These are phyloP conservation scores for Pollicipes pollicipes DNA, from an alignment of 1,140 invertebrate genomes.

Conservation along the genomic window DNA sequence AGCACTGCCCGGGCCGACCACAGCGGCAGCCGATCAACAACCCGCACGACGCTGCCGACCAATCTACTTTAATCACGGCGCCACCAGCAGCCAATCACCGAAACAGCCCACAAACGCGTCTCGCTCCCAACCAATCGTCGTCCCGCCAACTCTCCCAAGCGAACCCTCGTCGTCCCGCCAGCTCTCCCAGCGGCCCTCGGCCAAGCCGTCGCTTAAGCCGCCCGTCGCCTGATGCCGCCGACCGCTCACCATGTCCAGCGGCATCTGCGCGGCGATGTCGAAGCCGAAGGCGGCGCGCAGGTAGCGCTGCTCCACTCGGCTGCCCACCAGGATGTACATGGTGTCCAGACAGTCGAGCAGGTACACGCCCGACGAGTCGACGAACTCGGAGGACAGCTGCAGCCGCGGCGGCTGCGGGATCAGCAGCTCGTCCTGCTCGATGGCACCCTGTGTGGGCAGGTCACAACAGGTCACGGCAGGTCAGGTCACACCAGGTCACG, in stretches of 20 bases:
- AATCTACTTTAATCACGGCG: no score
- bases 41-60: no score
- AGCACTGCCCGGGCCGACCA: no score
- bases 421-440: constrained; percentile 21
- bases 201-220: no score
- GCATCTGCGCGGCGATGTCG: constrained; percentile 3
- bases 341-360: constrained; percentile 69
- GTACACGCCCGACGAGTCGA: constrained; percentile 78
- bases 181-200: no score
- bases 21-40: no score
- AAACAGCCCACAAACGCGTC: no score
- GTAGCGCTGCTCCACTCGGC: constrained; percentile 52
- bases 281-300: constrained; percentile 37
- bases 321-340: constrained; percentile 74
- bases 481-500: constrained; percentile 62
- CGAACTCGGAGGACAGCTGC: constrained; percentile 43
- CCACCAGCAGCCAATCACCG: no score
- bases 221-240: no score
- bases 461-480: constrained; percentile 28
- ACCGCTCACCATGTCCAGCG: neutral
- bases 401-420: constrained; percentile 33
- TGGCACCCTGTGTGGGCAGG: constrained; percentile 21
- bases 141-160: no score
- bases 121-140: no score
- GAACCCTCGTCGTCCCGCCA: no score